Conservation (phyloP, 2,113 vertebrate species). For the Esox niger region DNA sequence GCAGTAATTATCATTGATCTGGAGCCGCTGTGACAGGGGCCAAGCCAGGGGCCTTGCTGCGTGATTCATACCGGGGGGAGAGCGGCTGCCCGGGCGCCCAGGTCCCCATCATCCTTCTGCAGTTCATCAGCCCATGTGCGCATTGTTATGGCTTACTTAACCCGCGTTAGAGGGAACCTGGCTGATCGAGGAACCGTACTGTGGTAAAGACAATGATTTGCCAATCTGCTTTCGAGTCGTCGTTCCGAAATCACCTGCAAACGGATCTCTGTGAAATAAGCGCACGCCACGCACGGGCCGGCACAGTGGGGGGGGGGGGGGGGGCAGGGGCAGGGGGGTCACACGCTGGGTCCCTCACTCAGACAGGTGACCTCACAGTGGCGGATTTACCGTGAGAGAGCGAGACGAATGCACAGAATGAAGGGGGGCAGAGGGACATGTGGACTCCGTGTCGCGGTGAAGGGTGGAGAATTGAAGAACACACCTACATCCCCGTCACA, state of each 20-base stretch:
- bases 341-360: no score
- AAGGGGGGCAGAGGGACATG: no score
- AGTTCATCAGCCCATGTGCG: constrained; percentile 29
- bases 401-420: no score
- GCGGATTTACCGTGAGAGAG: no score
- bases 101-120: constrained; percentile 49
- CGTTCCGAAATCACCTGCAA: no score
- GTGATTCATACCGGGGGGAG: constrained; percentile 84
- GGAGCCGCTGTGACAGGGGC: constrained; percentile 85
- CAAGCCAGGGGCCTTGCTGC: constrained; percentile 76
- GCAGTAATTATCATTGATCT: constrained; percentile 99
- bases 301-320: no score
- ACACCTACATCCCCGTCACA: background rate
- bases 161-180: no score
- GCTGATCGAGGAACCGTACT: no score
- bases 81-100: constrained; percentile 30
- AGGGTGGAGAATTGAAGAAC: background rate
- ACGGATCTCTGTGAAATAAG: background rate
- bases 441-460: background rate
- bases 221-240: background rate
- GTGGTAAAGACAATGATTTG: background rate
- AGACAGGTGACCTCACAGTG: no score
- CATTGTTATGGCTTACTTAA: constrained; percentile 24
- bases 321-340: no score
- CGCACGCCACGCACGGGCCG: no score